Conservation (phyloP, 2,888 invertebrate genomes). For the Hydraecia micacea region DNA sequence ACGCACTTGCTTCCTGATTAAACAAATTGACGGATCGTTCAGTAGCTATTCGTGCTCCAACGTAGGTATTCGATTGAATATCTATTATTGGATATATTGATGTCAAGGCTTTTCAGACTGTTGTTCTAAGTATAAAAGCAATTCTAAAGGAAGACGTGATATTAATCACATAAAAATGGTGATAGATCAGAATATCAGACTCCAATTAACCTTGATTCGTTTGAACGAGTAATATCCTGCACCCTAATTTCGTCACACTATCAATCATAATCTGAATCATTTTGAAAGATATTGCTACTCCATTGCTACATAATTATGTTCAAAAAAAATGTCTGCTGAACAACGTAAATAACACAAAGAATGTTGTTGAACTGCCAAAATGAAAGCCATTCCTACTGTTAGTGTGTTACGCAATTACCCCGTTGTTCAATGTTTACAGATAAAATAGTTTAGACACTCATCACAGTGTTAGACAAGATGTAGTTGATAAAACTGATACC, state of each 20-base stretch:
- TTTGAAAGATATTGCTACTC: neutral
- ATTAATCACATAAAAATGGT: neutral
- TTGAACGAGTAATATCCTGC: neutral
- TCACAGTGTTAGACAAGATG: neutral
- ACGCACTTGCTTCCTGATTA: neutral
- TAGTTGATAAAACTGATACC: neutral
- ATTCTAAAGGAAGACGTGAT: neutral
- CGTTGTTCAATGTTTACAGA: neutral
- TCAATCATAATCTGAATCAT: neutral
- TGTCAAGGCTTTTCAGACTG: slow-evolving; percentile 16
- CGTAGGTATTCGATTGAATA: neutral
- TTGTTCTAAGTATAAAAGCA: neutral
- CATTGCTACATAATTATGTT: neutral
- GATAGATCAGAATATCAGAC: neutral
- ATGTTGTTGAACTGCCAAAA: neutral
- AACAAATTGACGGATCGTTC: neutral
- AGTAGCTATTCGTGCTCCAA: neutral
- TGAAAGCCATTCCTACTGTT: neutral
- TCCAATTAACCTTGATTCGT: neutral
- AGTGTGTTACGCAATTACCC: too few species aligned
- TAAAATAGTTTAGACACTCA: neutral
- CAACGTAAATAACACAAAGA: neutral
- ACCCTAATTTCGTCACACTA: neutral
- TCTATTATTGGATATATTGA: slow-evolving; percentile 8
- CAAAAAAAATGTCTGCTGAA: neutral